Conservation (phyloP, 1,140 invertebrate species). For the Drosophila neocordata region DNA sequence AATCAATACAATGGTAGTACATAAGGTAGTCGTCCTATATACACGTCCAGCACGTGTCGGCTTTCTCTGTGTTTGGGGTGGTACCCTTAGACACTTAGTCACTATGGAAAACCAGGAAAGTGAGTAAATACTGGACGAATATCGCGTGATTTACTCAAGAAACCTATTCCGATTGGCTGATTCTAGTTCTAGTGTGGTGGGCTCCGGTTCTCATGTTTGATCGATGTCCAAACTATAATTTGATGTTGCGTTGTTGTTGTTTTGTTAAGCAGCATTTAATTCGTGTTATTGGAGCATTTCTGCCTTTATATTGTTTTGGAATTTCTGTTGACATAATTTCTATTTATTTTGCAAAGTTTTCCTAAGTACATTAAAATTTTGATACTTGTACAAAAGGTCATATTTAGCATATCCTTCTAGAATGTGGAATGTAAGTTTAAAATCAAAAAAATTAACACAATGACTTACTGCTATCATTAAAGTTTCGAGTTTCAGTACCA, state of each 20-base stretch:
- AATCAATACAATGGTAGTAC: conserved; percentile 68
- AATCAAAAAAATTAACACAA: no score
- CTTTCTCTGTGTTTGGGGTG: conserved; percentile 2
- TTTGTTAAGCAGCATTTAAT: conserved; percentile 24
- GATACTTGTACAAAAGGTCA: background rate
- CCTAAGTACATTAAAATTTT: background rate
- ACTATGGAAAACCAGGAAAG: conserved; percentile 40
- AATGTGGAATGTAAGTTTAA: no score
- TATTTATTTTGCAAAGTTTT: conserved; percentile 71
- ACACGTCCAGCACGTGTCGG: conserved; percentile 64
- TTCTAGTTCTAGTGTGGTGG: background rate
- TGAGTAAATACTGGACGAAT: conserved; percentile 50
- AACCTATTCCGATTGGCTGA: conserved; percentile 61
- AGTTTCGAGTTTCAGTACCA: background rate
- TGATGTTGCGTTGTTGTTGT: conserved; percentile 37
- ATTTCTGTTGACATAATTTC: conserved; percentile 77
- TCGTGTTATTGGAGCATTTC: conserved; percentile 52
- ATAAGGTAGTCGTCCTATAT: conserved; percentile 36
- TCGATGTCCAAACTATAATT: conserved; percentile 65
- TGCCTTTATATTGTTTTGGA: conserved; percentile 49
- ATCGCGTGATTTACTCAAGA: conserved; percentile 71
- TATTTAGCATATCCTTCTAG: no score
- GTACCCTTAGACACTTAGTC: conserved; percentile 33
- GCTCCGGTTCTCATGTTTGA: conserved; percentile 53
- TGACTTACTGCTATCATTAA: no score